These are phyloP conservation scores for Chironomus tepperi DNA, from an alignment of 1,140 invertebrate genomes.

Conservation along the genomic window DNA sequence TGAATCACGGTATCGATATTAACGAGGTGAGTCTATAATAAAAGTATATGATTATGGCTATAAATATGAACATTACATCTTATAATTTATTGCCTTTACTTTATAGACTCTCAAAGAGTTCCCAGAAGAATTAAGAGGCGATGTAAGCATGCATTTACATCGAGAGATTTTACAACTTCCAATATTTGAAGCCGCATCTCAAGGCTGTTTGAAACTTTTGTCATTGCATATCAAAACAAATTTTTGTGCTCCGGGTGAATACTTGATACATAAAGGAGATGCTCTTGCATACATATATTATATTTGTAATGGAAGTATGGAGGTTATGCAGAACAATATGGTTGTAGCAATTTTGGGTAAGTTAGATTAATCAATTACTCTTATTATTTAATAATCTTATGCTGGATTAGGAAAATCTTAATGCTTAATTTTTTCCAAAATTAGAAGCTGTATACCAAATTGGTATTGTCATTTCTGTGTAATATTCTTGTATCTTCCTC, in stretches of 20 bases:
- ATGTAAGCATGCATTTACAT: conserved; percentile 92
- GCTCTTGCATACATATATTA: conserved; percentile 94
- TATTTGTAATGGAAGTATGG: conserved; percentile 95
- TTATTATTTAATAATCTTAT: too few species aligned
- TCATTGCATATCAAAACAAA: conserved; percentile 83
- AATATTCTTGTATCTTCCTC: too few species aligned
- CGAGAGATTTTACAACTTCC: conserved; percentile 87
- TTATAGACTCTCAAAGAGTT: conserved; percentile 88
- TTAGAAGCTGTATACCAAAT: too few species aligned
- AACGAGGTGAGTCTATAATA: conserved; percentile 63
- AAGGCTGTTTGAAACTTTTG: conserved; percentile 83
- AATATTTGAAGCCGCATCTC: conserved; percentile 85
- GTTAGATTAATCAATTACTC: conserved; percentile 28
- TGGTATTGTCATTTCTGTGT: too few species aligned
- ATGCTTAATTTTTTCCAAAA: too few species aligned
- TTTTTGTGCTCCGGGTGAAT: conserved; percentile 95
- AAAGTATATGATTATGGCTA: neutral
- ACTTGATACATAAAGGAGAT: conserved; percentile 92
- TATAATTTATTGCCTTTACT: conserved; percentile 25
- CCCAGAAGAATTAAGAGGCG: conserved; percentile 88
- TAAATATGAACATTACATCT: conserved; percentile 27
- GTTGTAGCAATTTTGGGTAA: conserved; percentile 96
- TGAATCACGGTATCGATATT: conserved; percentile 98
- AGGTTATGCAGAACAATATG: conserved; percentile 95
- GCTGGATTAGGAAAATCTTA: too few species aligned